Percentiles rank a stretch among this genome's conserved stretches.
These are phyloP conservation scores for Apotomis betuletana DNA, from an alignment of 2,888 invertebrate species.

Conservation along the genomic window DNA sequence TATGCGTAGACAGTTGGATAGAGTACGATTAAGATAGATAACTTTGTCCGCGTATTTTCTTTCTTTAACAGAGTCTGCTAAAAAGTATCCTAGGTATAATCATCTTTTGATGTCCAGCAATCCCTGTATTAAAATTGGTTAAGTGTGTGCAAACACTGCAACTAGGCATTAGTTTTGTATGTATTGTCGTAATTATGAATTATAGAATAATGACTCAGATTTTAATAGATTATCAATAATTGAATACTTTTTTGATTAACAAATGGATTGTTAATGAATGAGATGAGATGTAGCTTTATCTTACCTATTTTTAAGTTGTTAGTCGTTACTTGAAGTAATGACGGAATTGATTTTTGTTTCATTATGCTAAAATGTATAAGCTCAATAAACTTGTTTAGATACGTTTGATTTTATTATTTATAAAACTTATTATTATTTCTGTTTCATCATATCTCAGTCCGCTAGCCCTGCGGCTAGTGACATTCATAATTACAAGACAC, in stretches of 20 bases:
- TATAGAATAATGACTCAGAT: constrained; percentile 8
- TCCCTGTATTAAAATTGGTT: too few relatives aligned
- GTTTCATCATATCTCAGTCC: too few relatives aligned
- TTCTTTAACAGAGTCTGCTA: too few relatives aligned
- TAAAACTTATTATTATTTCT: too few relatives aligned
- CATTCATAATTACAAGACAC: too few relatives aligned
- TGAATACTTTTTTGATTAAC: constrained; percentile 46
- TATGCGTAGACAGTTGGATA: too few relatives aligned
- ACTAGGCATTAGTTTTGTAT: constrained; percentile 14
- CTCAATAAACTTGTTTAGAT: constrained; percentile 63
- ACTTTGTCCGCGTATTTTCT: too few relatives aligned
- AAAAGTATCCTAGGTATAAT: too few relatives aligned
- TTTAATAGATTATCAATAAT: constrained; percentile 12
- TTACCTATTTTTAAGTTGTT: constrained; percentile 61
- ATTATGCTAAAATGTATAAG: constrained; percentile 74
- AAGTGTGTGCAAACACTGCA: too few relatives aligned
- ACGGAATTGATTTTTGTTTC: constrained; percentile 68
- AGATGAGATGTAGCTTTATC: constrained; percentile 33
- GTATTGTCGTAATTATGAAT: constrained; percentile 32
- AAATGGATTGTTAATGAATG: constrained; percentile 54
- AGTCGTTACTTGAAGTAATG: constrained; percentile 75
- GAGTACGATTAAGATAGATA: too few relatives aligned
- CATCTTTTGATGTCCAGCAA: too few relatives aligned
- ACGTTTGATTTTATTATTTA: constrained; percentile 15
- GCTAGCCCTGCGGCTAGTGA: too few relatives aligned